Evolutionary conservation across 2,888 invertebrate species (phyloP).

Genomic region (Acanthosepion lycidas): DNA sequence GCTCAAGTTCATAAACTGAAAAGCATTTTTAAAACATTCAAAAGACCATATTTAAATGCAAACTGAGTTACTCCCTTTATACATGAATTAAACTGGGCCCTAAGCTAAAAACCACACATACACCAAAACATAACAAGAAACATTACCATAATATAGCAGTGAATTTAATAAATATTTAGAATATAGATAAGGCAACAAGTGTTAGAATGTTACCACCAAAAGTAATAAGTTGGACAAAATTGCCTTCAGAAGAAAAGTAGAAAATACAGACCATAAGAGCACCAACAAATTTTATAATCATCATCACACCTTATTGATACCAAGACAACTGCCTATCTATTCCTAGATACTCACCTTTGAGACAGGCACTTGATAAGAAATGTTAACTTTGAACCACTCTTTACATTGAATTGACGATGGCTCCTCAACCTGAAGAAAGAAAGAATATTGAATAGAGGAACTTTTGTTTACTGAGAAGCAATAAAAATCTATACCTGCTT

Average conservation of each 20-base stretch:
- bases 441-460: slow-evolving; percentile 25
- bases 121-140: too few relatives aligned
- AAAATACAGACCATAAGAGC: background rate
- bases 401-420: slow-evolving; percentile 24
- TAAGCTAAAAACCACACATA: too few relatives aligned
- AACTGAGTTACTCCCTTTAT: too few relatives aligned
- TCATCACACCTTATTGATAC: background rate
- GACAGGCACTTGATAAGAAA: slow-evolving; percentile 45
- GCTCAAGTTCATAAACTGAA: too few relatives aligned
- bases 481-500: background rate
- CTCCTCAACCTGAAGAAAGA: slow-evolving; percentile 39
- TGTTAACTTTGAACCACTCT: slow-evolving; percentile 44
- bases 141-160: too few relatives aligned
- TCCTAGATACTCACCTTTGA: slow-evolving; percentile 38
- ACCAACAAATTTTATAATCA: background rate
- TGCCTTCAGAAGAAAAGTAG: background rate
- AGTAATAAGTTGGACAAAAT: background rate
- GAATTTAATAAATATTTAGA: background rate
- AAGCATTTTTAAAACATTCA: too few relatives aligned
- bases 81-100: too few relatives aligned
- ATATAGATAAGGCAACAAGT: background rate
- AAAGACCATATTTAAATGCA: too few relatives aligned
- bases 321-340: background rate
- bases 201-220: background rate
- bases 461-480: background rate